Evolutionary conservation across 2,113 vertebrate species (phyloP).

Genomic region (Neolamprologus longior): DNA sequence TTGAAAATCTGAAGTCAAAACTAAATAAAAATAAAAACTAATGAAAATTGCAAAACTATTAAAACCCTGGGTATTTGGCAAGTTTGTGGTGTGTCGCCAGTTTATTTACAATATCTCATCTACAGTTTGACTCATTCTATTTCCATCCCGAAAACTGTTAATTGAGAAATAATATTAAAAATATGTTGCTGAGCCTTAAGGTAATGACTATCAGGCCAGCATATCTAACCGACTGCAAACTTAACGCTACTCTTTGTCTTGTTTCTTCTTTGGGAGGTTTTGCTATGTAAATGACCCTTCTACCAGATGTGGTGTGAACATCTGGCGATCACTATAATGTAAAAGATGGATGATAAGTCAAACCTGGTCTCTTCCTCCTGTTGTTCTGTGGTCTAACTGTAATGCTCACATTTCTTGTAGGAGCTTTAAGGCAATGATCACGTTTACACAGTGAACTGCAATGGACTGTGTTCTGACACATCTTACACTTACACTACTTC

Average conservation of each 20-base stretch:
- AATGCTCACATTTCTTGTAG: neutral
- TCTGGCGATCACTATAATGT: neutral
- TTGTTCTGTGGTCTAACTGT: rapidly evolving
- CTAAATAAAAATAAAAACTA: too few relatives aligned
- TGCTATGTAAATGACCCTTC: neutral
- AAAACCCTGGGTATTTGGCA: neutral
- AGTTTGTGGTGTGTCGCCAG: neutral
- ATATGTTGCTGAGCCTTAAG: neutral
- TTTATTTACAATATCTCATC: neutral
- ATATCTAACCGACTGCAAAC: neutral
- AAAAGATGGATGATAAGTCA: neutral
- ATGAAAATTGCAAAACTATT: too few relatives aligned
- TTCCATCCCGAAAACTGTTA: neutral
- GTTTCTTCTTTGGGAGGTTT: neutral
- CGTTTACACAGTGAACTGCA: neutral
- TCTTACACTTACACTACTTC: neutral
- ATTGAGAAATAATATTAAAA: neutral
- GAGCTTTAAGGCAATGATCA: neutral
- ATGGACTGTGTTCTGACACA: neutral
- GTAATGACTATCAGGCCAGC: neutral
- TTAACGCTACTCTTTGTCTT: neutral
- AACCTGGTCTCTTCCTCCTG: neutral
- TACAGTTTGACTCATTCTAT: neutral
- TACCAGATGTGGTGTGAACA: neutral
- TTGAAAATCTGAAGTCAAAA: too few relatives aligned